phyloP scores from a whole-genome alignment of 2,113 vertebrate genomes.

The Scomber colias region DNA sequence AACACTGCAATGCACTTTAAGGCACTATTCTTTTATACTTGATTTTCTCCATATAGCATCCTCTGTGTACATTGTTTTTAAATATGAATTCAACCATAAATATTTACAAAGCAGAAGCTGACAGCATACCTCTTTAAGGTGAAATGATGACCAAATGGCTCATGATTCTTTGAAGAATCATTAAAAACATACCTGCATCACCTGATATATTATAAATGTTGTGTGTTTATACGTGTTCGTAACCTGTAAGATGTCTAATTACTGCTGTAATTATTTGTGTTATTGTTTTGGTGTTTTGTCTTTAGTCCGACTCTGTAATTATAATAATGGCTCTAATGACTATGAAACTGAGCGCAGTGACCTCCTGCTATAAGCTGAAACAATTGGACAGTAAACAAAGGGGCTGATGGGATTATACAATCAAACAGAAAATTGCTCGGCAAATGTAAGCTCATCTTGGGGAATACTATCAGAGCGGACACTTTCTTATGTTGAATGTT shows the following conservation, averaged over 20 bases:
- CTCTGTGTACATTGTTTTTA: conserved; percentile 42
- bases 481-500: conserved; percentile 35
- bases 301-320: conserved; percentile 59
- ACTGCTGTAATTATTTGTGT: conserved; percentile 66
- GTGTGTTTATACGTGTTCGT: conserved; percentile 65
- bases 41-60: conserved; percentile 37
- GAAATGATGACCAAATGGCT: conserved; percentile 47
- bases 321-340: conserved; percentile 48
- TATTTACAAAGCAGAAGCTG: conserved; percentile 34
- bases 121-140: conserved; percentile 41
- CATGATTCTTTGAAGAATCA: conserved; percentile 56
- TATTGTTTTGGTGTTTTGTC: conserved; percentile 70
- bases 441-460: conserved; percentile 31
- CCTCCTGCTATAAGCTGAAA: conserved; percentile 30
- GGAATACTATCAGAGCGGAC: conserved; percentile 3
- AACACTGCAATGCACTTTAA: conserved; percentile 70
- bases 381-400: conserved; percentile 28
- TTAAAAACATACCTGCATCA: conserved; percentile 21
- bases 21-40: conserved; percentile 31
- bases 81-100: neutral
- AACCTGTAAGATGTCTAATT: conserved; percentile 59
- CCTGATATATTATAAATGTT: conserved; percentile 73
- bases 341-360: conserved; percentile 51
- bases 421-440: conserved; percentile 21
- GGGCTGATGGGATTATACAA: conserved; percentile 33